A percentile compares a stretch with the other conserved stretches of the same genome.
Conservation (phyloP, 1,140 invertebrate genomes). For the Aphidius ervi region DNA sequence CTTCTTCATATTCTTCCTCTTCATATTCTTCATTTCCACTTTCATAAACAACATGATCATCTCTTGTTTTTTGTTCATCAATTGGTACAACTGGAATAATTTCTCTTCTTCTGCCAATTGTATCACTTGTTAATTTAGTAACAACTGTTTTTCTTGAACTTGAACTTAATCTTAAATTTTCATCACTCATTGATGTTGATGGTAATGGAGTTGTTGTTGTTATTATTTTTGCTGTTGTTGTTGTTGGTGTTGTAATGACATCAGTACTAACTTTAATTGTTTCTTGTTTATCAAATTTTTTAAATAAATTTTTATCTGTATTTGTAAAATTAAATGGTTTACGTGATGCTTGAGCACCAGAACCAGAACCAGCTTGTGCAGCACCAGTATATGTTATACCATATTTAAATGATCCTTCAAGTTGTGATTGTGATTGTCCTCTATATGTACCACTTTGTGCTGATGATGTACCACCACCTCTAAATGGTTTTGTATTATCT, state of each 20-base stretch:
- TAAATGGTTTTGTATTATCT: conserved; percentile 56
- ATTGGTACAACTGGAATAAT: too few relatives aligned
- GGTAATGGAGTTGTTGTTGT: conserved; percentile 37
- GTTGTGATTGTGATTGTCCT: conserved; percentile 75
- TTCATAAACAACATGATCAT: conserved; percentile 20
- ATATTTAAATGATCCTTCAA: conserved; percentile 71
- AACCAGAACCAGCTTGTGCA: conserved; percentile 74
- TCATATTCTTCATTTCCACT: conserved; percentile 38
- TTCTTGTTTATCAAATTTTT: conserved; percentile 36
- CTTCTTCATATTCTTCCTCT: conserved; percentile 43
- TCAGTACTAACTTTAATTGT: conserved; percentile 45
- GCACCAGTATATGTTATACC: conserved; percentile 77
- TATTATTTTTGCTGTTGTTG: conserved; percentile 35
- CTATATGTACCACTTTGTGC: conserved; percentile 69
- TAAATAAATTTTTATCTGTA: conserved; percentile 38
- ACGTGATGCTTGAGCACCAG: conserved; percentile 44
- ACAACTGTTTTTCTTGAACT: conserved; percentile 32
- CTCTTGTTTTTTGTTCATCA: background rate
- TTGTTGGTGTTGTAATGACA: conserved; percentile 38
- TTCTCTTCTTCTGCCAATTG: background rate
- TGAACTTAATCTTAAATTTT: conserved; percentile 50
- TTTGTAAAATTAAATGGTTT: conserved; percentile 45
- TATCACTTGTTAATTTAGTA: conserved; percentile 10
- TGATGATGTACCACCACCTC: conserved; percentile 70
- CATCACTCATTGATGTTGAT: conserved; percentile 48